Evolutionary conservation across 1,140 invertebrate genomes (phyloP).

Genomic region (Mizuhopecten yessoensis): DNA sequence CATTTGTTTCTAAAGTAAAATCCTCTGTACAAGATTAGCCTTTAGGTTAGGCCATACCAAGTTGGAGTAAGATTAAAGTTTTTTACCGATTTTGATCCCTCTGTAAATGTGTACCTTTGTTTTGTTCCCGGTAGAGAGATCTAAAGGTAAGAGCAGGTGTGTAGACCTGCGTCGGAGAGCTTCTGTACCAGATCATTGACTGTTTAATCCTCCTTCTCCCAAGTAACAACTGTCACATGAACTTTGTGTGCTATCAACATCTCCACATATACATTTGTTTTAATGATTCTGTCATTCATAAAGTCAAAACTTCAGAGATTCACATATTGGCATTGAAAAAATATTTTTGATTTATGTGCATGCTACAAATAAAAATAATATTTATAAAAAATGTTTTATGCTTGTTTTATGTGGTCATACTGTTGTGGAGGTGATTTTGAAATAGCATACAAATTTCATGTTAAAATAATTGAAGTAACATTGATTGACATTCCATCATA

Average conservation of each 20-base stretch:
- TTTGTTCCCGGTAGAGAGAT: slow-evolving; percentile 30
- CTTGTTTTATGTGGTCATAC: too few relatives aligned
- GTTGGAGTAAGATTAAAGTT: background rate
- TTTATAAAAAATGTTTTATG: too few relatives aligned
- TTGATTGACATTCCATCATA: slow-evolving; percentile 9
- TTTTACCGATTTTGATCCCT: background rate
- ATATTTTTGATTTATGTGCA: background rate
- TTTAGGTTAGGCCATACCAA: too few relatives aligned
- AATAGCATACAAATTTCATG: background rate
- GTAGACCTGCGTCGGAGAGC: background rate
- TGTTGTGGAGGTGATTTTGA: background rate
- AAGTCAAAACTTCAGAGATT: background rate
- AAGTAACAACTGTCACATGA: background rate
- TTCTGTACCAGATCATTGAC: background rate
- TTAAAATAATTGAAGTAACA: background rate
- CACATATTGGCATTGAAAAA: background rate
- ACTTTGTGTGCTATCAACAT: background rate
- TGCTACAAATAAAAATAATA: too few relatives aligned
- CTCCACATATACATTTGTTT: background rate
- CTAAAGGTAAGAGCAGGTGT: background rate
- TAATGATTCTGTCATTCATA: too few relatives aligned
- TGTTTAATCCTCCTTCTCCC: background rate
- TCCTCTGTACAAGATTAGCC: too few relatives aligned
- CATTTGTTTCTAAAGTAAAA: too few relatives aligned
- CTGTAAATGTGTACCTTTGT: background rate